Base-by-base conservation (phyloP, 2,888 invertebrate species). In the Euplexia lucipara region DNA sequence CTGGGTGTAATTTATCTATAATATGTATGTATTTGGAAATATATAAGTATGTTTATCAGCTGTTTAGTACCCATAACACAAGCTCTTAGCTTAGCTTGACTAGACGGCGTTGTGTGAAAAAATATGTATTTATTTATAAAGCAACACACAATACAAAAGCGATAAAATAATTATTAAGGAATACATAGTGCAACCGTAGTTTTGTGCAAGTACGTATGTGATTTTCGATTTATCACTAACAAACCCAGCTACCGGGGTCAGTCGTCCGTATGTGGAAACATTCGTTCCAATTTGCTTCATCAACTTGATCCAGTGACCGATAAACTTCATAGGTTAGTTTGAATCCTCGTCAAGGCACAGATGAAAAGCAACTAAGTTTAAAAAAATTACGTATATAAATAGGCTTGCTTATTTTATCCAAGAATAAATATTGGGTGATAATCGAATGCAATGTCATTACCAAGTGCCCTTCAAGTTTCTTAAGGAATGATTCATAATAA, bases 181-280 rank as follows among this genome's bases (percentile, higher is more conserved):
- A n/a, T n/a, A n/a, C n/a, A n/a, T n/a, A n/a, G n/a, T n/a, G n/a
- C n/a, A n/a, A n/a, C n/a, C n/a, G n/a, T n/a, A n/a, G n/a, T n/a
- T n/a, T n/a, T n/a, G n/a, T n/a, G n/a, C n/a, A 12, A 45, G 37
- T 44, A 45, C n/a, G 44, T 34, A 12, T 34, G 32, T 44, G 9
- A 64, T 12, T 5, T 26, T 39, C 49, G 34, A 45, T 72, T 49
- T 45, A 6, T 72, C 37, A 51, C 10, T 37, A 66, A 72, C 67
- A 14, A 34, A 45, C 16, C 20, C 51, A 51, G 20, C 12, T 1
- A 12, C 26, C 14, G 18, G 32, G 32, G 2, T 20, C 32, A 47
- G 9, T 67, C 20, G 37, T n/a, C 37, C 32, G 26, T 48, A 18
- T 37, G 26, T 37, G 32, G 22, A 32, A 20, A 37, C 48, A 72